A percentile compares a stretch with the other conserved stretches of the same genome.
Conservation (phyloP, 1,140 invertebrate genomes). For the Lepidostoma basale region DNA sequence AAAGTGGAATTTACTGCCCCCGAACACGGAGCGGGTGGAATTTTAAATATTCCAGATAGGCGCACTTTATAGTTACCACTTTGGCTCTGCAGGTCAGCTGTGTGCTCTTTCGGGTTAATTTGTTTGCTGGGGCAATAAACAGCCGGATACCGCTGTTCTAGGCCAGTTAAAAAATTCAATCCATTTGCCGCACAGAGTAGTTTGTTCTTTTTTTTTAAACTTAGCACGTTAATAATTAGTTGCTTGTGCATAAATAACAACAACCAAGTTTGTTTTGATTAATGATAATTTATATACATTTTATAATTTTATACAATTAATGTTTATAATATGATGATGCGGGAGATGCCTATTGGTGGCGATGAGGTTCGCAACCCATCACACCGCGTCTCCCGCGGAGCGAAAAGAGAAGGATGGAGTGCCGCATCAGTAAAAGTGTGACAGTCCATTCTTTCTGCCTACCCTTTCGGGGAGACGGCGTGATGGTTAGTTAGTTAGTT, state of each 20-base stretch:
- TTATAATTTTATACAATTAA: no score
- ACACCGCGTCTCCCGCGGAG: no score
- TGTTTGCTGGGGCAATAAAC: constrained; percentile 31
- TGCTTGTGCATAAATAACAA: neutral
- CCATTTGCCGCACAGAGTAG: neutral
- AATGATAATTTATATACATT: no score
- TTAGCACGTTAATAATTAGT: neutral
- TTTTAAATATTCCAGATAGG: constrained; percentile 39
- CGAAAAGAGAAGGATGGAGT: no score
- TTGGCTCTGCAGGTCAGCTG: constrained; percentile 10
- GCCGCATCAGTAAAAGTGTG: no score
- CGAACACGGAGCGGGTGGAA: constrained; percentile 26
- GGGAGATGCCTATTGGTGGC: no score
- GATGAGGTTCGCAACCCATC: no score
- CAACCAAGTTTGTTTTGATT: no score
- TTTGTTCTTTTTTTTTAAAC: neutral
- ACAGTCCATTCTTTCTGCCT: no score
- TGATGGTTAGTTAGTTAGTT: no score
- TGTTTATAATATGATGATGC: no score
- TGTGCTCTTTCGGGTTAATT: constrained; percentile 5
- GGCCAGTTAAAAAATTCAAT: neutral
- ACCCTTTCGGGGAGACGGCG: no score
- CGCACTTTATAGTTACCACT: constrained; percentile 35
- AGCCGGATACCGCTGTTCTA: neutral
- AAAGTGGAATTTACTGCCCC: constrained; percentile 34